Conservation (phyloP, 2,797 vertebrate genomes). For the Eospalax fontanierii region DNA sequence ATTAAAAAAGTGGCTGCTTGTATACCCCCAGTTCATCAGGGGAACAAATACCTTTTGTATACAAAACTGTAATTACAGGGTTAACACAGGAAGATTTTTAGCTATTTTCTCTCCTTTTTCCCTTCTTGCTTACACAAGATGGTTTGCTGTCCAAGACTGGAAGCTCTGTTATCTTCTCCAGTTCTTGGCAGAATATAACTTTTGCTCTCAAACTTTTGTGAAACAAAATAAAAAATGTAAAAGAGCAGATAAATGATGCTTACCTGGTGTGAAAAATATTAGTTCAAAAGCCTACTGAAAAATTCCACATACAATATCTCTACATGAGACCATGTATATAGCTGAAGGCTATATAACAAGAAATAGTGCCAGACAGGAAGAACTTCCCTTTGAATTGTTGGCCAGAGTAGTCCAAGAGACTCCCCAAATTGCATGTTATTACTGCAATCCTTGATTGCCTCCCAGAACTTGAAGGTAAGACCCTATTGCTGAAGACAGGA, state of each 20-base stretch:
- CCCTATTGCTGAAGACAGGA: no score
- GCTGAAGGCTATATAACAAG: no score
- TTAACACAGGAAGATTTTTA: background rate
- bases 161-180: background rate
- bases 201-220: background rate
- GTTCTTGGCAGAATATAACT: background rate
- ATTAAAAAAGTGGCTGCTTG: background rate
- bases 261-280: no score
- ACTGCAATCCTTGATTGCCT: no score
- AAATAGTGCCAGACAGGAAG: no score
- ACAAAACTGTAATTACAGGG: background rate
- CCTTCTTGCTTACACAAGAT: background rate
- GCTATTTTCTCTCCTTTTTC: background rate
- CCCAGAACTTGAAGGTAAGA: no score
- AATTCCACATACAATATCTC: no score
- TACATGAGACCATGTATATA: no score
- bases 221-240: background rate
- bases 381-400: no score
- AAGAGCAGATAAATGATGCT: background rate
- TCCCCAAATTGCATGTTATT: no score
- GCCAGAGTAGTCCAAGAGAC: no score
- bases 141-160: background rate
- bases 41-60: background rate
- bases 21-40: background rate
- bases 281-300: no score